Evolutionary conservation across 2,797 vertebrate species (phyloP).

Genomic region (Salarias fasciatus): DNA sequence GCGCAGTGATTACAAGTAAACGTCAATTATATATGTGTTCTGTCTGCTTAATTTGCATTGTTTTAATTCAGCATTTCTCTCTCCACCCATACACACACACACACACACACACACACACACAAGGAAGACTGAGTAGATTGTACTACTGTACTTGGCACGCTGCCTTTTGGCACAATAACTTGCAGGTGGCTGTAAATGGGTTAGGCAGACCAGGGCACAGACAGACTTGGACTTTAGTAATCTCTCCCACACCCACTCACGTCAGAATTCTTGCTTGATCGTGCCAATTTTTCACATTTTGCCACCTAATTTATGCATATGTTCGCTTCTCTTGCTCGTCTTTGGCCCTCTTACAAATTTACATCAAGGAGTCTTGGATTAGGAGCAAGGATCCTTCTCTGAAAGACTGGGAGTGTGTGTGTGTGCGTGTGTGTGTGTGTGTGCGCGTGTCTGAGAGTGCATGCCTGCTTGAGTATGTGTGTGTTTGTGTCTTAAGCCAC

Average conservation of each 20-base stretch:
- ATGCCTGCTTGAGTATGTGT: slow-evolving; percentile 58
- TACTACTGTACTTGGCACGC: slow-evolving; percentile 51
- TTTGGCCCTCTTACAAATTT: slow-evolving; percentile 56
- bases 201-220: slow-evolving; percentile 43
- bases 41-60: slow-evolving; percentile 14
- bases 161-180: slow-evolving; percentile 48
- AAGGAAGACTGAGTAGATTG: slow-evolving; percentile 24
- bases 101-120: not conserved
- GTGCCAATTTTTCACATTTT: slow-evolving; percentile 5
- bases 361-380: slow-evolving; percentile 70
- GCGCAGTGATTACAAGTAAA: too few relatives aligned
- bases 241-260: slow-evolving; percentile 8
- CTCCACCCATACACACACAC: too few relatives aligned
- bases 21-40: not conserved
- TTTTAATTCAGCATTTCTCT: slow-evolving; percentile 8
- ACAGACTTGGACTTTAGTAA: slow-evolving; percentile 31
- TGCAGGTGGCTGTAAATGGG: slow-evolving; percentile 55
- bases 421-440: slow-evolving; percentile 42
- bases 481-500: slow-evolving; percentile 68
- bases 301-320: slow-evolving; percentile 26
- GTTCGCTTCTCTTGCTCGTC: slow-evolving; percentile 12
- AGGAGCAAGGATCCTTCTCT: slow-evolving; percentile 65
- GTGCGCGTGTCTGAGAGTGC: slow-evolving; percentile 18
- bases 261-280: slow-evolving; percentile 6
- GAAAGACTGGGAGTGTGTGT: slow-evolving; percentile 41